Base-by-base conservation (phyloP, 2,797 vertebrate genomes). In the Anniella stebbinsi region DNA sequence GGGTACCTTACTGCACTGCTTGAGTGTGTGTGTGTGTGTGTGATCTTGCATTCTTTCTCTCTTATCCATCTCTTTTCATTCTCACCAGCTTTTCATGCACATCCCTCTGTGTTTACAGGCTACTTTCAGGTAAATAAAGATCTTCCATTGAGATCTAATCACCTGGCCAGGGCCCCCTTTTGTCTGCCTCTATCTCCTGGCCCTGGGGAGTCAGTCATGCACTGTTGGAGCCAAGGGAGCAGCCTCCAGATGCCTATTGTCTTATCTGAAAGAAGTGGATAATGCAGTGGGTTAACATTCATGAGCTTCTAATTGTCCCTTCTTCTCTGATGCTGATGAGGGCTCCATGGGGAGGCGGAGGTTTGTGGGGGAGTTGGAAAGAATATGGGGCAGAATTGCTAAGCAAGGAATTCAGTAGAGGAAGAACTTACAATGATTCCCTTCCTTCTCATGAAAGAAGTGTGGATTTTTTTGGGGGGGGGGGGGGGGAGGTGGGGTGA, bases 81-180 rank as follows among this genome's bases (percentile, higher is more conserved):
- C 86, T 82, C 72, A 67, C n/a, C 45, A 72, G 28, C 69, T 75
- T 86, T 83, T 86, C 72, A 51, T 18, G 36, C 48, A 70, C 80
- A 73, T 72, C 84, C 30, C 18, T 83, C 85, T 89, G 63, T 87
- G 84, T 78, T 87, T 72, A 73, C 80, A 84, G 75, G 73, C 73
- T 72, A 25, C n/a, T 80, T 87, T 72, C 91, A 92, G 91, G 91
- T 92, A 92, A 92, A 89, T 92, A 92, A 89, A 87, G 75, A 80
- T 23, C 72, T 77, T 87, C 80, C 73, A 77, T 66, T 87, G 88
- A 87, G 88, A 89, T 92, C 73, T 89, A 89, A 92, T 92, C 91
- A 92, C 91, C 88, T 89, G 72, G 41, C 80, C 33, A n/a, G 77
- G 84, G 88, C 80, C 88, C 25, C 88, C 84, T 92, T 92, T 89